These are phyloP conservation scores for Achatina immaculata DNA, from an alignment of 1,140 invertebrate species.

Conservation along the genomic window DNA sequence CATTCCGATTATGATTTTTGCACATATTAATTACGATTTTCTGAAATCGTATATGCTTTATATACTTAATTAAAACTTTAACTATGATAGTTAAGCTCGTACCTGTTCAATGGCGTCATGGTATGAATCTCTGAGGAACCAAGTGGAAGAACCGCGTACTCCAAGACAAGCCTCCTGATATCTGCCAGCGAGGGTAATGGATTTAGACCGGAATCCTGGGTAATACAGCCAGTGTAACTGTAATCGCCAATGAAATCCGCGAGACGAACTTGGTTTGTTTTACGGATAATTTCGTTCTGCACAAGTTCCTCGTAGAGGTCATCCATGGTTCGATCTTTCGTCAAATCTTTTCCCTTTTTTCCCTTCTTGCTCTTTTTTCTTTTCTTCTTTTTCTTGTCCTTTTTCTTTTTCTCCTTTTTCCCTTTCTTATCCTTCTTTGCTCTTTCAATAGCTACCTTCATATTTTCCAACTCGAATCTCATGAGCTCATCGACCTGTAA, in stretches of 20 bases:
- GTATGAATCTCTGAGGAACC: constrained; percentile 3
- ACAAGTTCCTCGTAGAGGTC: constrained; percentile 28
- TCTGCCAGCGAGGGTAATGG: constrained; percentile 25
- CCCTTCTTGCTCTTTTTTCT: not conserved
- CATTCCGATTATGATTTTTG: too few relatives aligned
- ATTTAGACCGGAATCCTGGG: not conserved
- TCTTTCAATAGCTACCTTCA: constrained; percentile 16
- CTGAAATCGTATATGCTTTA: too few relatives aligned
- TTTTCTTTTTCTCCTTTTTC: not conserved
- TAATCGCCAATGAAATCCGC: constrained; percentile 16
- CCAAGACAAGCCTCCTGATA: not conserved
- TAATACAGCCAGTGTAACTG: constrained; percentile 15
- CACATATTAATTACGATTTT: too few relatives aligned
- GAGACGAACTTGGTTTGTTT: not conserved
- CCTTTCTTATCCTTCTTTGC: not conserved
- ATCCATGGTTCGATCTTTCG: constrained; percentile 17
- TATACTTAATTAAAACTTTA: too few relatives aligned
- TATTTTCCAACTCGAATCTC: constrained; percentile 21
- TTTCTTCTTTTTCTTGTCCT: constrained; percentile 6
- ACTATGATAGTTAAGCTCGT: too few relatives aligned
- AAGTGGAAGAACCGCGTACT: constrained; percentile 19
- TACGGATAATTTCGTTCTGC: not conserved
- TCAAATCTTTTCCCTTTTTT: constrained; percentile 21
- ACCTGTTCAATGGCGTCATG: constrained; percentile 18
- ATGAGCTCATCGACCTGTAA: constrained; percentile 22